Conservation (phyloP, 1,140 invertebrate genomes). For the Branchinecta lynchi region DNA sequence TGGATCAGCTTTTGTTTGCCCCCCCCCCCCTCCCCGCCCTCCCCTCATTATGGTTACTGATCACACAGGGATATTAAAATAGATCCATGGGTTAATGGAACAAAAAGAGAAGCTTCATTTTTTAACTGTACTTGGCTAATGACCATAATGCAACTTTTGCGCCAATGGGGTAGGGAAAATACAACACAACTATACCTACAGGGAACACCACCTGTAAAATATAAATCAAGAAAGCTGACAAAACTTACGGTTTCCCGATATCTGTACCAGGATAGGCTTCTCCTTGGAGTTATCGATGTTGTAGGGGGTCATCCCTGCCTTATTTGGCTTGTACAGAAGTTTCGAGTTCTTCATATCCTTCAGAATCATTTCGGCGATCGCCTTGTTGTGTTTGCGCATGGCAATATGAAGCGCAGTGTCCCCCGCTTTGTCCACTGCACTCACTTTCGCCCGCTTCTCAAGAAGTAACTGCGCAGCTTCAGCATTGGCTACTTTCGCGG, state of each 20-base stretch:
- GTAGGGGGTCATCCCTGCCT: constrained; percentile 90
- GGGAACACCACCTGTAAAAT: neutral
- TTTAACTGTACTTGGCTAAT: neutral
- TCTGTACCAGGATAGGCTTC: constrained; percentile 84
- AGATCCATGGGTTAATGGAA: no score
- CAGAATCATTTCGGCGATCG: constrained; percentile 82
- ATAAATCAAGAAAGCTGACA: neutral
- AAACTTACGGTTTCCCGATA: constrained; percentile 74
- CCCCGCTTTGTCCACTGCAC: constrained; percentile 81
- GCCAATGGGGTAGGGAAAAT: constrained; percentile 9
- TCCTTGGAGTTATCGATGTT: constrained; percentile 89
- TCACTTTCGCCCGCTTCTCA: constrained; percentile 84
- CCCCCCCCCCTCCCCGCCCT: no score
- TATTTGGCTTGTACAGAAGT: constrained; percentile 84
- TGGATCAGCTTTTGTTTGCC: no score
- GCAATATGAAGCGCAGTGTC: constrained; percentile 95
- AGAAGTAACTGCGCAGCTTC: constrained; percentile 82
- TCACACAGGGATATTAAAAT: no score
- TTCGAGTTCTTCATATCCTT: constrained; percentile 93
- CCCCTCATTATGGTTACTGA: no score
- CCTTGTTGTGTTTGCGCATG: constrained; percentile 73
- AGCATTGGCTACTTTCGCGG: constrained; percentile 74
- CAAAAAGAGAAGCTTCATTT: no score
- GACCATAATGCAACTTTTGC: neutral
- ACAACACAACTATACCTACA: neutral